Base-by-base conservation (phyloP, 2,797 vertebrate species). In the Cyclura pinguis region DNA sequence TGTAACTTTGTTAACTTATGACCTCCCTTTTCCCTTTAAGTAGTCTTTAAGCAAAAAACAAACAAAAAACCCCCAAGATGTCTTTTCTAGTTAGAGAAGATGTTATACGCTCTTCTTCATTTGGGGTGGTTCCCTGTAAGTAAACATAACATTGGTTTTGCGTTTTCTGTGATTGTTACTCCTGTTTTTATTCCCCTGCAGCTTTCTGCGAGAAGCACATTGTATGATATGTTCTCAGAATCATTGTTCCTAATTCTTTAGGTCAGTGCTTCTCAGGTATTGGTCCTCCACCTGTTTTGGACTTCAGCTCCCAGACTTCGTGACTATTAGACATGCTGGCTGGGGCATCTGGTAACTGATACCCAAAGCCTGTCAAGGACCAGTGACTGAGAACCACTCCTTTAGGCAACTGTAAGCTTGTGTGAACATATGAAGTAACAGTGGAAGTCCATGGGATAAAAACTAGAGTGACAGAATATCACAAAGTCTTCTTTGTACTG, bases 381-480 rank as follows among this genome's bases (percentile, higher is more conserved):
- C 10, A 55, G 10, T 55, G 55, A 10, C 55, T 55, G 42, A 47
- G 59, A 62, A 62, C 59, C 59, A 16, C 32, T 73, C 13, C 32
- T 35, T 55, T n/a, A 73, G n/a, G 10, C 32, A n/a, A 73, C 59
- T 80, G 52, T 69, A 80, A 72, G 13, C 38, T 24, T n/a, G 42
- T 69, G 35, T 80, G 50, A 22, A 80, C 6, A 59, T 32, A 27
- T 18, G 27, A 89, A n/a, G 1, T 47, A 55, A 29, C 18, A 38
- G 3, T 74, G 38, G 18, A 88, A 76, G 80, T 42, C 20, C 55
- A 9, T 88, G 72, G 57, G 69, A 59, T 74, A 86, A 88, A 85
- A 14, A 50, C 20, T 59, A 24, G 24, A 12, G 6, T 32, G 22
- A 38, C 27, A 42, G 50, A 27, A 5, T 47, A 77, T 38, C 0